Percentiles rank a stretch among this genome's conserved stretches.
These are phyloP conservation scores for Mormyrus proboscirostris DNA, from an alignment of 2,797 vertebrate species.

Conservation along the genomic window DNA sequence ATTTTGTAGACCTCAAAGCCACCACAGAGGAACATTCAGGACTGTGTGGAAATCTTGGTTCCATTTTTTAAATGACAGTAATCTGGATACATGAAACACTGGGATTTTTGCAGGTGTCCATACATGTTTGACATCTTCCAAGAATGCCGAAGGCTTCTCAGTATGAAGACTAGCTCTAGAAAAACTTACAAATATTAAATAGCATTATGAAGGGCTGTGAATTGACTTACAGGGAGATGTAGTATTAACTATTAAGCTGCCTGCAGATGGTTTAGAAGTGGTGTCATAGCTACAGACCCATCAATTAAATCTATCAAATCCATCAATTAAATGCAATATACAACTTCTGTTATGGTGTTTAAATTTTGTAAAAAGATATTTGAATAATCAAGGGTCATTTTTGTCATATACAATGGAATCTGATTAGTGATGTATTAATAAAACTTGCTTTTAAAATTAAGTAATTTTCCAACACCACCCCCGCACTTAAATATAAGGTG, in stretches of 20 bases:
- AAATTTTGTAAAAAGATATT: background rate
- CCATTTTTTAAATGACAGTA: background rate
- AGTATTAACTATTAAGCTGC: background rate
- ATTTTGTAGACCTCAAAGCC: background rate
- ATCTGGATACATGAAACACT: background rate
- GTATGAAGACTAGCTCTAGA: background rate
- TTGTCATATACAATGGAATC: background rate
- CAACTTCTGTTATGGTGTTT: background rate
- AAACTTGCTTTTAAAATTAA: background rate
- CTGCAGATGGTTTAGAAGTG: background rate
- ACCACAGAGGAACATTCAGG: background rate
- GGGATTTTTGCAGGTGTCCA: background rate
- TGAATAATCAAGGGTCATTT: background rate
- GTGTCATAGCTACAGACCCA: background rate
- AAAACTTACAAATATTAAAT: background rate
- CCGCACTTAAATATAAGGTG: background rate
- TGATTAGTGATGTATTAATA: background rate
- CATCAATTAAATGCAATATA: background rate
- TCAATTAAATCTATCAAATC: background rate
- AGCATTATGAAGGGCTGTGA: background rate
- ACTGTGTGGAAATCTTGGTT: background rate
- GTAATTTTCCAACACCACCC: background rate
- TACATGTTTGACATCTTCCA: background rate
- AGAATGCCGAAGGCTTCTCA: background rate
- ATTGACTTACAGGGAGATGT: background rate